Evolutionary conservation across 2,888 invertebrate genomes (phyloP).

Genomic region (Hyalella azteca): DNA sequence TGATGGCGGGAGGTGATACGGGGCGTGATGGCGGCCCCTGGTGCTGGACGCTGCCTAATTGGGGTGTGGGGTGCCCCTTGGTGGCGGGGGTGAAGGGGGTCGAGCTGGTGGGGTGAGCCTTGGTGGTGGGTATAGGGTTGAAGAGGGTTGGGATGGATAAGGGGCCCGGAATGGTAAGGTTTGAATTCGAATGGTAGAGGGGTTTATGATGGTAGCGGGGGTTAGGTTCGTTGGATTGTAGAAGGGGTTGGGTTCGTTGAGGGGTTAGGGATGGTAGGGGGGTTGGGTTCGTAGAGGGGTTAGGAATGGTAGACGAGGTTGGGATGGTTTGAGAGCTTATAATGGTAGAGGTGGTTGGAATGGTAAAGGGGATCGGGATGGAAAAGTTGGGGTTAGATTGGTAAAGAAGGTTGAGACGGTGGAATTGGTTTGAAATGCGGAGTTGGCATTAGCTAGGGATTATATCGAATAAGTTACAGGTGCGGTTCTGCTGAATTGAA

Average conservation of each 20-base stretch:
- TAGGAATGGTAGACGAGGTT: neutral
- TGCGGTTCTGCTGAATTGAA: no score
- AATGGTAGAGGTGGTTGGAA: neutral
- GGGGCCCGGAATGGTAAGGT: neutral
- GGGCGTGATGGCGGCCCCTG: neutral
- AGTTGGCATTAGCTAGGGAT: no score
- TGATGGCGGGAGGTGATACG: neutral
- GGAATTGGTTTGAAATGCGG: no score
- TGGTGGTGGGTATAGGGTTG: neutral
- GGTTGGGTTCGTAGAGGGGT: neutral
- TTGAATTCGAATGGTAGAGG: neutral
- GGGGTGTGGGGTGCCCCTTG: neutral
- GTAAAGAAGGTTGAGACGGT: no score
- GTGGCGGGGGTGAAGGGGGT: no score
- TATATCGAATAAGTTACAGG: no score
- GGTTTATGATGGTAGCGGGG: neutral
- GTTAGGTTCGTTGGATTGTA: neutral
- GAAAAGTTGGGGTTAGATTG: no score
- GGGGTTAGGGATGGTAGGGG: neutral
- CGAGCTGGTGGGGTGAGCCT: neutral
- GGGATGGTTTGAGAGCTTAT: neutral
- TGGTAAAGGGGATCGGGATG: no score
- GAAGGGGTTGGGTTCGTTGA: neutral
- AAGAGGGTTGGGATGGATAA: neutral
- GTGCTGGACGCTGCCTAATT: neutral